phyloP scores from a whole-genome alignment of 2,797 vertebrate species.

The Galagoides demidoff region DNA sequence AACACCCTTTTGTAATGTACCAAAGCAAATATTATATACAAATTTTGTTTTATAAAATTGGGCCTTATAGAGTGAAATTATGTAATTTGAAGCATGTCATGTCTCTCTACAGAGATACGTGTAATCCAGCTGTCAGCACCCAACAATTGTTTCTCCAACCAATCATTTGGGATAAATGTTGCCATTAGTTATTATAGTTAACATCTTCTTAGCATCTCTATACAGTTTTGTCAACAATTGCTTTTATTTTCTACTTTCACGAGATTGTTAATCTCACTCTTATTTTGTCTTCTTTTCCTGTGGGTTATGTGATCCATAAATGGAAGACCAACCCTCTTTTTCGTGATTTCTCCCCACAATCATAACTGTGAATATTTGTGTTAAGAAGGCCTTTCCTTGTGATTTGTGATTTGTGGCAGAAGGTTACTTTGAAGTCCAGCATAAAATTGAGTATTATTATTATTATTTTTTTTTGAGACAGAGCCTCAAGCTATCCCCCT shows the following conservation, averaged over 20 bases:
- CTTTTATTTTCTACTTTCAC: neutral
- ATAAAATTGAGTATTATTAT: neutral
- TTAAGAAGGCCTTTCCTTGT: neutral
- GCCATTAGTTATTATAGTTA: no score
- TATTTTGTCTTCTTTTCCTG: neutral
- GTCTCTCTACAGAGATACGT: neutral
- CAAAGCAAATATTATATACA: neutral
- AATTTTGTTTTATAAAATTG: neutral
- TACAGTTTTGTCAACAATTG: accelerated
- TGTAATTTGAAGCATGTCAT: neutral
- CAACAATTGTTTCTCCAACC: neutral
- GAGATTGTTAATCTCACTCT: neutral
- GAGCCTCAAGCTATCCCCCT: no score
- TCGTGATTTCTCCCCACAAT: neutral
- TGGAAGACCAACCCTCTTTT: neutral
- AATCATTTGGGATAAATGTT: no score
- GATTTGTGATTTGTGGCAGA: neutral
- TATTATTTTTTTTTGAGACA: no score
- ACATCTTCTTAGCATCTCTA: neutral
- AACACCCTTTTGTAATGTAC: neutral
- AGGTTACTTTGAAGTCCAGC: neutral
- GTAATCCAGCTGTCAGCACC: neutral
- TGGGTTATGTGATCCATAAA: neutral
- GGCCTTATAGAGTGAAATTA: neutral
- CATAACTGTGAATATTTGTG: neutral